A percentile compares a stretch with the other conserved stretches of the same genome.
These are phyloP conservation scores for Tortrix viridana DNA, from an alignment of 2,888 invertebrate genomes.

Conservation along the genomic window DNA sequence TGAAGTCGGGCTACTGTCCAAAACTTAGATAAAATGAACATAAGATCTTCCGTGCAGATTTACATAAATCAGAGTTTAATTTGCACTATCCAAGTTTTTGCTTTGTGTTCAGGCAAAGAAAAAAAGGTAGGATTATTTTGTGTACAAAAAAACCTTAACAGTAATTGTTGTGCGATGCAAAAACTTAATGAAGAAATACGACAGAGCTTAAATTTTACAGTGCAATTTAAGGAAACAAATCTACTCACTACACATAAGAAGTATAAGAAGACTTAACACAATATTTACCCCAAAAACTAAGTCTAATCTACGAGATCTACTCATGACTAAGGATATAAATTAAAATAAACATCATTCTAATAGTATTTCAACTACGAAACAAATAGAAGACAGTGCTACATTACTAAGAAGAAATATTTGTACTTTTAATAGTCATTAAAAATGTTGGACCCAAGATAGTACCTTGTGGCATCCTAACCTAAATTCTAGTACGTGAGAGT, in stretches of 20 bases:
- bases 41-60: conserved; percentile 1
- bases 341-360: conserved; percentile 40
- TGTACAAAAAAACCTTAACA: neutral
- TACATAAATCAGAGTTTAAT: neutral
- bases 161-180: neutral
- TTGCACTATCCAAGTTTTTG: neutral
- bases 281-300: conserved; percentile 32
- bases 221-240: conserved; percentile 44
- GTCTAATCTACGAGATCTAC: conserved; percentile 54
- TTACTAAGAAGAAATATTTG: conserved; percentile 19
- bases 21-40: no score
- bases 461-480: conserved; percentile 27
- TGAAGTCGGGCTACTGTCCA: no score
- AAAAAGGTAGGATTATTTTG: neutral
- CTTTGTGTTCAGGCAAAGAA: neutral
- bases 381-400: conserved; percentile 42
- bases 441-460: conserved; percentile 33
- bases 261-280: conserved; percentile 28
- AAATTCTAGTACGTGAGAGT: conserved; percentile 5
- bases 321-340: conserved; percentile 37
- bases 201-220: conserved; percentile 53
- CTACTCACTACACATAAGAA: conserved; percentile 34
- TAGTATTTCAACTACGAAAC: conserved; percentile 49
- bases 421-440: conserved; percentile 28
- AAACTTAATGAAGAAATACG: conserved; percentile 32